Conservation (phyloP, 2,113 vertebrate species). For the Hydrochoerus hydrochaeris region DNA sequence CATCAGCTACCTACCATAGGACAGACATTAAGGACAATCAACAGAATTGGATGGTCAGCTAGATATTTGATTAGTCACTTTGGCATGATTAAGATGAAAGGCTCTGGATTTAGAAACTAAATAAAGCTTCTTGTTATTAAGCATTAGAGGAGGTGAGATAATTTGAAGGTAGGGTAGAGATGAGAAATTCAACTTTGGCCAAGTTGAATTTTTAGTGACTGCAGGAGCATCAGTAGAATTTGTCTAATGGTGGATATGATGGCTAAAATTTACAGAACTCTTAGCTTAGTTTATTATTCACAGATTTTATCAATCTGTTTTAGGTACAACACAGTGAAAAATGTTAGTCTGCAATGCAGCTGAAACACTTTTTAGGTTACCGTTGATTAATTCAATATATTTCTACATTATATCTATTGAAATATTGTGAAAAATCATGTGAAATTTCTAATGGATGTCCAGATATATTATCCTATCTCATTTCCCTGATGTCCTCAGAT, state of each 20-base stretch:
- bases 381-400: background rate
- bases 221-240: background rate
- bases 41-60: background rate
- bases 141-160: background rate
- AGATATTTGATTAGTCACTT: background rate
- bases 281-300: conserved; percentile 3
- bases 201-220: background rate
- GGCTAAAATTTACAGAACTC: conserved; percentile 1
- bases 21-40: background rate
- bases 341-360: background rate
- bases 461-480: conserved; percentile 55
- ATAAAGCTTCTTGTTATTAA: background rate
- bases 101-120: background rate
- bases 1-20: background rate
- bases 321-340: background rate
- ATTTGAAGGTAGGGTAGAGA: background rate
- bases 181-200: background rate
- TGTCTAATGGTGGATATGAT: background rate
- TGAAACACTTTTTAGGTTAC: background rate
- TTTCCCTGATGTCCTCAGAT: conserved; percentile 51
- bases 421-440: background rate
- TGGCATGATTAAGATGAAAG: background rate
- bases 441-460: conserved; percentile 49
- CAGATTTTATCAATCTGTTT: conserved; percentile 12
- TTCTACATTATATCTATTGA: background rate